Evolutionary conservation across 2,797 vertebrate species (phyloP).

Genomic region (Alcedo atthis): DNA sequence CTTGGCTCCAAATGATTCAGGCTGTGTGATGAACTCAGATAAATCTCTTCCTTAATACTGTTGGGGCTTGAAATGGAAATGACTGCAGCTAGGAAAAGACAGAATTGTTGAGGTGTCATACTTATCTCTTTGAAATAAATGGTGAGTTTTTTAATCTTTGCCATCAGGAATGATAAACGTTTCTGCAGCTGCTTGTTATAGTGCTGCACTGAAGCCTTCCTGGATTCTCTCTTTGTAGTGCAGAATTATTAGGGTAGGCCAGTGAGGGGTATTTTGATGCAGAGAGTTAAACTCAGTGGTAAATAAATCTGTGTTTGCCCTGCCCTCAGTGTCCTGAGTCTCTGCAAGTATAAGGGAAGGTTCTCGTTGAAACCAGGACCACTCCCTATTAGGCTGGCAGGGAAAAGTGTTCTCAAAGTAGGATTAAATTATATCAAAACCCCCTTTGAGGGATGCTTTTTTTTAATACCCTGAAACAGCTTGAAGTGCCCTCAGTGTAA

Average conservation of each 20-base stretch:
- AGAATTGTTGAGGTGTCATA: conserved; percentile 42
- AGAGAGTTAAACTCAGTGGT: neutral
- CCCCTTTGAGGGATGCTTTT: neutral
- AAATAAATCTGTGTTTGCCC: conserved; percentile 12
- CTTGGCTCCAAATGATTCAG: conserved; percentile 7
- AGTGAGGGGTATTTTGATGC: neutral
- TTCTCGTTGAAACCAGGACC: neutral
- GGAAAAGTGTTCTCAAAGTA: conserved; percentile 17
- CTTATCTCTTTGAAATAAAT: conserved; percentile 53
- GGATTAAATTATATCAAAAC: conserved; percentile 18
- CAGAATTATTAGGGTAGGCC: neutral
- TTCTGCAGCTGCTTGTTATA: conserved; percentile 14
- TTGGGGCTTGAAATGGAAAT: conserved; percentile 49
- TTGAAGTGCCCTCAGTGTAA: neutral
- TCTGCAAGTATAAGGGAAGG: neutral
- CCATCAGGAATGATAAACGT: conserved; percentile 14
- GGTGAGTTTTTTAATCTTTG: conserved; percentile 54
- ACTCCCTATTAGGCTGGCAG: neutral
- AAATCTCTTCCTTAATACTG: conserved; percentile 50
- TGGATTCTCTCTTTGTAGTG: neutral
- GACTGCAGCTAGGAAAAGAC: conserved; percentile 38
- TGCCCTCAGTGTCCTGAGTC: neutral
- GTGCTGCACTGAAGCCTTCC: neutral
- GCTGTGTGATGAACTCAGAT: conserved; percentile 28
- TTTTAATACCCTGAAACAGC: neutral